Base-by-base conservation (phyloP, 2,888 invertebrate genomes). In the Scaptomyza caliginosa region DNA sequence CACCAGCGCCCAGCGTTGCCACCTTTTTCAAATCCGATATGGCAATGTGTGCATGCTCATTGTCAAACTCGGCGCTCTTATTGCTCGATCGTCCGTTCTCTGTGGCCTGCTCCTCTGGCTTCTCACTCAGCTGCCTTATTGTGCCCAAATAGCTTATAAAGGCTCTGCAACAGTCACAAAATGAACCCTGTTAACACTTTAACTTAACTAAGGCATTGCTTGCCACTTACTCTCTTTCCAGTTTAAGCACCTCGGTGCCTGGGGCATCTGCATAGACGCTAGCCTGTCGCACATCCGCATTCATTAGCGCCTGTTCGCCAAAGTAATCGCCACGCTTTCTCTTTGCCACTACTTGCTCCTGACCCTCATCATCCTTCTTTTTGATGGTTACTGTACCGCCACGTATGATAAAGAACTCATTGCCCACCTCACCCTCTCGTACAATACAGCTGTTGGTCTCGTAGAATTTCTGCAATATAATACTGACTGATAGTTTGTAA, bases 391-490 rank as follows among this genome's bases (percentile, higher is more conserved):
- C 97, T 13, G 94, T 94, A 16, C 97, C 97, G 5, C 96, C 96
- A 70, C 96, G 95, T 84, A 98, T 96, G 60, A 98, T 97, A 89
- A 96, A 98, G 92, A 98, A 98, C 78, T 96, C 96, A 89, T 97
- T 96, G 2, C 97, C 97, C 26, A 93, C 93, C 77, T 96, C 96
- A 0, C 97, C 97, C 91, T 98, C 96, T 0, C 95, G 93, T 10
- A 98, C 95, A 59, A 98, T 97, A 65, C 94, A 94, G 0, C 95
- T 94, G 2, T 95, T 96, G 3, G 95, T 93, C 24, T 94, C 93
- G 91, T 96, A 97, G 90, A 96, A 96, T 91, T 96, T 96, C 94
- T 96, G 74, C 10, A 72, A 74, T 52, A 24, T 24, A 17, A 36
- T n/a, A 17, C n/a, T n/a, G n/a, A n/a, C n/a, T n/a, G n/a, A n/a